Percentiles rank a stretch among this genome's conserved stretches.
phyloP scores from a whole-genome alignment of 2,888 invertebrate genomes.

The Oxyteleia sp. region DNA sequence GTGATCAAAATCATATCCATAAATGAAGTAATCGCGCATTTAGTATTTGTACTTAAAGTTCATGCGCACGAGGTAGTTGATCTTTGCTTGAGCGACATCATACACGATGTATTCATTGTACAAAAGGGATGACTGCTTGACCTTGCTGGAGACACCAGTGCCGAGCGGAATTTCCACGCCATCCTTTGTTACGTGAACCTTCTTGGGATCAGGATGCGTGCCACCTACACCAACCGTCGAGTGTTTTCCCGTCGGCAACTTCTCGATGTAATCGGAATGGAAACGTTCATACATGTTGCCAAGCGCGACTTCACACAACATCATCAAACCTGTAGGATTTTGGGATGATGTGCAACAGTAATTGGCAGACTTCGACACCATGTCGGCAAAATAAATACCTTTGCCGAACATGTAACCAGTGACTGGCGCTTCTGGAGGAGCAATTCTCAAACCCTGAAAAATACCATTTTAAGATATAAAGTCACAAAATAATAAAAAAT shows the following conservation, averaged over 20 bases:
- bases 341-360: slow-evolving; percentile 94
- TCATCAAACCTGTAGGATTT: slow-evolving; percentile 93
- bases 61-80: slow-evolving; percentile 95
- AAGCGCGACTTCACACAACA: slow-evolving; percentile 98
- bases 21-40: no score
- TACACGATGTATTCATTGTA: slow-evolving; percentile 99
- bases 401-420: slow-evolving; percentile 99
- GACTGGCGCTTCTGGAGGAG: slow-evolving; percentile 98
- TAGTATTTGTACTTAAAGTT: slow-evolving; percentile 94
- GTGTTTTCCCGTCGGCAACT: slow-evolving; percentile 94
- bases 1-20: no score
- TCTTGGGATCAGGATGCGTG: slow-evolving; percentile 94
- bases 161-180: slow-evolving; percentile 94
- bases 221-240: slow-evolving; percentile 96
- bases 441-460: slow-evolving; percentile 93
- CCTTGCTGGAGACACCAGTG: slow-evolving; percentile 86
- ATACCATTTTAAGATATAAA: no score
- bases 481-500: no score
- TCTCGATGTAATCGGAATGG: slow-evolving; percentile 91
- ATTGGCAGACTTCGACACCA: slow-evolving; percentile 99
- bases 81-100: slow-evolving; percentile 97
- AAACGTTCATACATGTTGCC: slow-evolving; percentile 95
- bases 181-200: slow-evolving; percentile 89
- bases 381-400: slow-evolving; percentile 96
- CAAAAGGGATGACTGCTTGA: slow-evolving; percentile 89